Evolutionary conservation across 37 sponge, comb jelly and placozoan species (phyloP).

Genomic region (Tethya wilhelma): DNA sequence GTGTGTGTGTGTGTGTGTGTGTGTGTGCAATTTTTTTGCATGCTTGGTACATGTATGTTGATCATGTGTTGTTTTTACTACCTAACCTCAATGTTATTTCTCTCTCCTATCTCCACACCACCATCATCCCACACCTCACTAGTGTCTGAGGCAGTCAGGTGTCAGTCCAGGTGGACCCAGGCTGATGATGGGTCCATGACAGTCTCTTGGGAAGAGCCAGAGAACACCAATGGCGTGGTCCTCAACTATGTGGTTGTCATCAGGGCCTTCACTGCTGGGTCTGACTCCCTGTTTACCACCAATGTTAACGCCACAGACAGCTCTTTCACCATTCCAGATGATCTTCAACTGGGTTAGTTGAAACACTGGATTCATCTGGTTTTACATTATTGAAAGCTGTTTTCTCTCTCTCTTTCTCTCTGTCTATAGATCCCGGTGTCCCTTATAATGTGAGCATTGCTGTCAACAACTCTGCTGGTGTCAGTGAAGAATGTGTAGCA

Average conservation of each 20-base stretch:
- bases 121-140: too few relatives aligned
- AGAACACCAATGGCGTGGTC: conserved; percentile 8
- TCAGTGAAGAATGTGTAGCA: background rate
- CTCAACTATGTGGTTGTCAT: background rate
- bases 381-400: too few relatives aligned
- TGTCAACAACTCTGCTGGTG: conserved; percentile 4
- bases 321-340: background rate
- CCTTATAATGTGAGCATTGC: conserved; percentile 29
- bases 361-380: background rate
- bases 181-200: background rate
- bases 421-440: conserved; percentile 17
- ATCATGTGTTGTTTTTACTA: background rate
- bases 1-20: conserved; percentile 19
- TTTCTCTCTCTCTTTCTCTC: too few relatives aligned
- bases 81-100: too few relatives aligned
- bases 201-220: conserved; percentile 17
- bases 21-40: background rate
- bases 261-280: background rate
- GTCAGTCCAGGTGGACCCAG: background rate
- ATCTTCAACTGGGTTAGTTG: background rate
- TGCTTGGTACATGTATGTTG: background rate
- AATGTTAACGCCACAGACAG: background rate
- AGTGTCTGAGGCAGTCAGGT: conserved; percentile 16
- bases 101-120: too few relatives aligned
- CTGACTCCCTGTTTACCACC: background rate